Conservation (phyloP, 2,888 invertebrate species). For the Tiliacea aurago region DNA sequence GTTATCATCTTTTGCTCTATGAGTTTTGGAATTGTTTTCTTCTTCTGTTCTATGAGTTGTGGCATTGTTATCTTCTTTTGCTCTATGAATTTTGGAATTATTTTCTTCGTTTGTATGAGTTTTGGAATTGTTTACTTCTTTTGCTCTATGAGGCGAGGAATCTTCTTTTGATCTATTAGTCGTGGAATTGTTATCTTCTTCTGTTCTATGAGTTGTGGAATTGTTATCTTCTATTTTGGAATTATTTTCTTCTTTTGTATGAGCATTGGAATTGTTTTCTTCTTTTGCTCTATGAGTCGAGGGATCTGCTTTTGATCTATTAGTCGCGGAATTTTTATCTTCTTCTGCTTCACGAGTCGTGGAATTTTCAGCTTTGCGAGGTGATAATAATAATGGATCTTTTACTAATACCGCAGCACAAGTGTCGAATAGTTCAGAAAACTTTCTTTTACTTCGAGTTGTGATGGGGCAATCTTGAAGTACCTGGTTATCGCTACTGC, state of each 20-base stretch:
- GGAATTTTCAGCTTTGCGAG: conserved; percentile 6
- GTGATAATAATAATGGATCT: conserved; percentile 8
- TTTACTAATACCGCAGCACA: conserved; percentile 25
- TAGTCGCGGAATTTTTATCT: neutral
- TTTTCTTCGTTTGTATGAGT: neutral
- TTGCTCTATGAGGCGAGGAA: neutral
- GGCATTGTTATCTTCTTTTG: conserved; percentile 11
- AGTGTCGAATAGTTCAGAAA: conserved; percentile 10
- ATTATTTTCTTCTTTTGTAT: conserved; percentile 2
- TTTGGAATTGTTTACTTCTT: neutral
- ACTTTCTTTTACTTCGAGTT: conserved; percentile 33
- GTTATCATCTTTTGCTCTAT: neutral
- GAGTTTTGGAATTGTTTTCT: neutral
- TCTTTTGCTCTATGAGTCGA: neutral
- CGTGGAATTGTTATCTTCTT: neutral
- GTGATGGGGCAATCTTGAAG: conserved; percentile 4
- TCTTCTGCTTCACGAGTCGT: neutral
- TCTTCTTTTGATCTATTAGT: neutral
- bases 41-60: neutral
- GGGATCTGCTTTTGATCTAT: conserved; percentile 1
- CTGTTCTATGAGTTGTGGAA: neutral
- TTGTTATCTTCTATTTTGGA: conserved; percentile 7
- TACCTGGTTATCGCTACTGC: neutral
- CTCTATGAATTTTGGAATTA: neutral
- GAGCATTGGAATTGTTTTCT: neutral